Base-by-base conservation (phyloP, 2,797 vertebrate species). In the Artibeus jamaicensis region DNA sequence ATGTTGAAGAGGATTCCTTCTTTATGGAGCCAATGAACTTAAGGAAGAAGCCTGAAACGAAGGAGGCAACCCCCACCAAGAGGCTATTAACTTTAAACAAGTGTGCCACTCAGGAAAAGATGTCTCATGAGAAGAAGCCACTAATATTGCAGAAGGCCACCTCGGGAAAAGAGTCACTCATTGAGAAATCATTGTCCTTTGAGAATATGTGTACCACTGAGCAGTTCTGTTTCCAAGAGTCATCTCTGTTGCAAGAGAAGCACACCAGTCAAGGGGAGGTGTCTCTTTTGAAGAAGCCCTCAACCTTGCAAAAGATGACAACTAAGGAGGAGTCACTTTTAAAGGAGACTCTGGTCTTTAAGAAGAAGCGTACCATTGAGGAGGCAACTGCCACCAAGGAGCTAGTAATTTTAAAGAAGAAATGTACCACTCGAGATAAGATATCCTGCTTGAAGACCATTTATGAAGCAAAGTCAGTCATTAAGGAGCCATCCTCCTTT, bases 11-110 rank as follows among this genome's bases (percentile, higher is more conserved):
- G 34, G 37, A 86, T 79, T 86, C 71, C 34, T 70, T 65, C 57
- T 37, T 59, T 62, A 46, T 89, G 70, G 76, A 83, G 32, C 32
- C 44, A 16, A 8, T 42, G 37, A 84, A 57, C 74, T 46, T 59
- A 73, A 55, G 18, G 10, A 90, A 89, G 71, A 96, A 93, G 79
- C 18, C 74, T 85, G 46, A 95, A 90, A 68, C 67, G 26, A 78
- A 88, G 39, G 37, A 90, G 29, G 22, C 55, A 88, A 16, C n/a
- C 18, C 6, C 29, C 18, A 68, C 59, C 42, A 71, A 92, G 32
- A 46, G 48, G n/a, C 18, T 46, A 32, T 55, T 77, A 44, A 26
- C 24, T 29, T 59, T 82, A 95, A 79, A 48, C 46, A 53, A 48
- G 29, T 39, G 0, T 94, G 57, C 74, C 71, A 70, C 57, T 86